Evolutionary conservation across 2,113 vertebrate species (phyloP).

Genomic region (Hippocampus guttulatus): DNA sequence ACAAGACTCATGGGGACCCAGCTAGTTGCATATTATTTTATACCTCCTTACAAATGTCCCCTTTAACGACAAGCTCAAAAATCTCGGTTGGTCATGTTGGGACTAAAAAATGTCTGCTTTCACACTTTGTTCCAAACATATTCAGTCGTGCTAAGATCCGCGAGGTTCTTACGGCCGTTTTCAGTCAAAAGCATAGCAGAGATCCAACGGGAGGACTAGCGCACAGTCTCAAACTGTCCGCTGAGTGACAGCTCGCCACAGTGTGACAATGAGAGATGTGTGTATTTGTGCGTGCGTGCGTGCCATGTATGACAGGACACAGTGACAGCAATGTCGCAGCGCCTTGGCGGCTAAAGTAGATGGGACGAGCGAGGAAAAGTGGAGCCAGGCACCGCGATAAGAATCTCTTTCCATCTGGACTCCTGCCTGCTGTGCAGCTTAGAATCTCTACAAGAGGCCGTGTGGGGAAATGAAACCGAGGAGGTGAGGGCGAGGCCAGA

Average conservation of each 20-base stretch:
- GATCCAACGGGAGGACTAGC: constrained; percentile 40
- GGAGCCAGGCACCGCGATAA: constrained; percentile 56
- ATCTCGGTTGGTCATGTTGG: not conserved
- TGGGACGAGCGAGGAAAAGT: constrained; percentile 64
- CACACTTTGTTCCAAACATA: not conserved
- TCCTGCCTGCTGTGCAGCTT: constrained; percentile 44
- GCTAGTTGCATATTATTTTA: not conserved
- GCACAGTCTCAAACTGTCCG: constrained; percentile 52
- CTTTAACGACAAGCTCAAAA: not conserved
- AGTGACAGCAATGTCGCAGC: constrained; percentile 46
- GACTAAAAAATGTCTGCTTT: not conserved
- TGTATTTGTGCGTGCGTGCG: constrained; percentile 12
- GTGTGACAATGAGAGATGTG: constrained; percentile 22
- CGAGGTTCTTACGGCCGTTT: constrained; percentile 39
- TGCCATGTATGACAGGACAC: constrained; percentile 20
- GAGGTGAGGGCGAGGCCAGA: constrained; percentile 40
- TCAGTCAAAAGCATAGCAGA: constrained; percentile 45
- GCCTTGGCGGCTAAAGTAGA: constrained; percentile 47
- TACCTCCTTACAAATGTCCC: not conserved
- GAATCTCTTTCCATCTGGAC: constrained; percentile 65
- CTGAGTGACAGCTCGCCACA: constrained; percentile 49
- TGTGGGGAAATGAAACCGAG: constrained; percentile 39
- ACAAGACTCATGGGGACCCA: not conserved
- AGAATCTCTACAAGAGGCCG: constrained; percentile 28
- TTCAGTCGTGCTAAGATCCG: constrained; percentile 21